These are phyloP conservation scores for Hystrix cristata DNA, from an alignment of 2,113 vertebrate species.

Conservation along the genomic window DNA sequence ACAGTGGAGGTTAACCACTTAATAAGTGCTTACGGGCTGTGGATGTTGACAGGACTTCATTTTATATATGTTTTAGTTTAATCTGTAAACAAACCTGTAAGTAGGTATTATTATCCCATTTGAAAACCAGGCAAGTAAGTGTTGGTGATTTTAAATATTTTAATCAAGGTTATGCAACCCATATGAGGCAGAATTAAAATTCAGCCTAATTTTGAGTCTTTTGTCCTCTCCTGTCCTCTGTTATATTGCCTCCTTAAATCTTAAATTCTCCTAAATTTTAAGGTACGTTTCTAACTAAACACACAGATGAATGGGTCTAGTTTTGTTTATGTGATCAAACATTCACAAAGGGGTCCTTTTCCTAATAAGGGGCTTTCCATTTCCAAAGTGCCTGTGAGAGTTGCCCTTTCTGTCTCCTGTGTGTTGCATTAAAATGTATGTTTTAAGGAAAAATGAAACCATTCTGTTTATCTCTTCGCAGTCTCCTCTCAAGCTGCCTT, in stretches of 20 bases:
- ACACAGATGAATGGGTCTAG: neutral
- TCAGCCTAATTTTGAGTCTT: neutral
- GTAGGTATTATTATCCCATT: constrained; percentile 59
- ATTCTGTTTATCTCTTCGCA: neutral
- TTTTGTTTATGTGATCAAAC: constrained; percentile 21
- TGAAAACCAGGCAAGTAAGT: constrained; percentile 55
- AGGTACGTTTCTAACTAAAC: neutral
- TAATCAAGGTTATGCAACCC: constrained; percentile 23
- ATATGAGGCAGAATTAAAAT: constrained; percentile 10
- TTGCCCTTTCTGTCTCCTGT: neutral
- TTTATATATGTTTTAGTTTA: constrained; percentile 39
- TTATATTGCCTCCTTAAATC: neutral
- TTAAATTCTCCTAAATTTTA: constrained; percentile 6
- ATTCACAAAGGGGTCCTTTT: neutral
- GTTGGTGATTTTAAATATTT: constrained; percentile 11
- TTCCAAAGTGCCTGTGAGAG: neutral
- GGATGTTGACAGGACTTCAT: neutral
- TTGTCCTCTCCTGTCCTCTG: neutral
- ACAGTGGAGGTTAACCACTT: neutral
- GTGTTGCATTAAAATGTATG: neutral
- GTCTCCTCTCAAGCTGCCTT: neutral
- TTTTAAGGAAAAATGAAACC: neutral
- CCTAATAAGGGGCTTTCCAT: neutral
- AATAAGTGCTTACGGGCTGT: neutral
- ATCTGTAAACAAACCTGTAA: constrained; percentile 10